phyloP scores from a whole-genome alignment of 2,113 vertebrate species.

The Leucosticte australis region DNA sequence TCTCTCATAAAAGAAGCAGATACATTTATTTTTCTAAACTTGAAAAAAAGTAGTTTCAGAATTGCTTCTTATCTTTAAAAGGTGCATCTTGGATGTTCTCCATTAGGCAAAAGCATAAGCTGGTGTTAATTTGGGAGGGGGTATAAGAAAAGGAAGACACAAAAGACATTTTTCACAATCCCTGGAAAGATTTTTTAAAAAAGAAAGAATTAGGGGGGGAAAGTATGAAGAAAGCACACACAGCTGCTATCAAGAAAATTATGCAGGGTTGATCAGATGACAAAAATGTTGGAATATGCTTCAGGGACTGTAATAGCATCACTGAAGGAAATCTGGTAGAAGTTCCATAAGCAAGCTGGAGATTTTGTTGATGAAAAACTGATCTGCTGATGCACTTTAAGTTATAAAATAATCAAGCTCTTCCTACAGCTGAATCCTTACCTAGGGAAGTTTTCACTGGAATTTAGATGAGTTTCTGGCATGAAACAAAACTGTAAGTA shows the following conservation, averaged over 20 bases:
- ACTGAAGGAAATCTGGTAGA: background rate
- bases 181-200: background rate
- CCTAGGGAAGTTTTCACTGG: background rate
- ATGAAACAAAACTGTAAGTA: background rate
- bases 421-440: background rate
- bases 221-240: background rate
- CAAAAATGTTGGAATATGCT: background rate
- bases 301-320: background rate
- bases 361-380: background rate
- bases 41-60: background rate
- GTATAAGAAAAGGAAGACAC: background rate
- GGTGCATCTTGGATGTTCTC: background rate
- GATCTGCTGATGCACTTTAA: background rate
- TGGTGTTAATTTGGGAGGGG: background rate
- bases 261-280: slow-evolving; percentile 1
- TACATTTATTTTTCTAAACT: background rate
- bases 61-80: background rate
- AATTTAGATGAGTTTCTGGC: background rate
- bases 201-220: background rate
- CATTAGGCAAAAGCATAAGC: background rate
- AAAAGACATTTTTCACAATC: background rate
- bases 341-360: background rate
- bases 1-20: background rate
- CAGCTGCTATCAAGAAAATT: slow-evolving; percentile 35
- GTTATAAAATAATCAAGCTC: background rate